Percentiles rank a stretch among this genome's conserved stretches.
phyloP scores from a whole-genome alignment of 2,888 invertebrate genomes.

The Morpho achilles region DNA sequence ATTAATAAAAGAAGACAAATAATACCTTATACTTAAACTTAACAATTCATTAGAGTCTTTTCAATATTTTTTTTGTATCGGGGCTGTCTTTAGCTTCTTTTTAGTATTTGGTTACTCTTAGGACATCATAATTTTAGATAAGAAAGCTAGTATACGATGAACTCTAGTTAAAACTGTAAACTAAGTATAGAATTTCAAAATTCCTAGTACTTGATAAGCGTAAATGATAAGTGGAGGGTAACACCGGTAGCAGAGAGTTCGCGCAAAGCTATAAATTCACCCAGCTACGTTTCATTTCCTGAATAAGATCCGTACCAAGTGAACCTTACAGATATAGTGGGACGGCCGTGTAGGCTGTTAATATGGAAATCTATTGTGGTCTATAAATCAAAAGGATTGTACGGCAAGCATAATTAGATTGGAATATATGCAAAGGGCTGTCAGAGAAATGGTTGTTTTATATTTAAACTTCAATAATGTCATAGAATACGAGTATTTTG shows the following conservation, averaged over 20 bases:
- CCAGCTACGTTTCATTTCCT: slow-evolving; percentile 72
- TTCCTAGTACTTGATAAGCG: slow-evolving; percentile 42
- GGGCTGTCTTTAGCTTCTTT: no score
- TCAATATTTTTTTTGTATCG: no score
- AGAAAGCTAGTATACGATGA: no score
- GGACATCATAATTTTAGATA: no score
- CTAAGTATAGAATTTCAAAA: slow-evolving; percentile 25
- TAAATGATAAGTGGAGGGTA: slow-evolving; percentile 72
- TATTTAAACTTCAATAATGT: no score
- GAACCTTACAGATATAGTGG: slow-evolving; percentile 28
- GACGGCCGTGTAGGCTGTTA: slow-evolving; percentile 13
- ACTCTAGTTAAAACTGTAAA: not conserved
- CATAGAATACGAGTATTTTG: no score
- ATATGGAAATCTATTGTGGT: slow-evolving; percentile 12
- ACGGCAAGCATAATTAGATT: slow-evolving; percentile 6
- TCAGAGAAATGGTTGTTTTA: no score
- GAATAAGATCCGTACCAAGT: slow-evolving; percentile 61
- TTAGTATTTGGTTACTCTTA: no score
- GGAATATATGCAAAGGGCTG: no score
- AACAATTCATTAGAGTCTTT: no score
- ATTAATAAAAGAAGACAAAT: no score
- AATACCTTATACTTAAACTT: no score
- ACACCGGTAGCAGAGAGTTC: slow-evolving; percentile 49
- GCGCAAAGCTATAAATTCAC: slow-evolving; percentile 62
- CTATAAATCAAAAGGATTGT: slow-evolving; percentile 14